Evolutionary conservation across 2,888 invertebrate species (phyloP).

Genomic region (Kryphioiulus occultus): DNA sequence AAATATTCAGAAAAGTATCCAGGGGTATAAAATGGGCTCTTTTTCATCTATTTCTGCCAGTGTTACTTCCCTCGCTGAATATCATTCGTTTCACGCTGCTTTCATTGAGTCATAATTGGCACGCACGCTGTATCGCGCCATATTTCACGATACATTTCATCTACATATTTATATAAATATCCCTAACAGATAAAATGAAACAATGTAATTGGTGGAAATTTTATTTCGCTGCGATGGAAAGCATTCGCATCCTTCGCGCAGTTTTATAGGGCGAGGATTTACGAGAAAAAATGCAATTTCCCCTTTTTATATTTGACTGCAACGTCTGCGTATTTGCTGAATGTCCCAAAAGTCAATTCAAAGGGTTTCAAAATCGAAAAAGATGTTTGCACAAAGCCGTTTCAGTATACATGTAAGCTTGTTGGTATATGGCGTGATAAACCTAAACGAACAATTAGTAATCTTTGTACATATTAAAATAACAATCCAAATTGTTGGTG

Average conservation of each 20-base stretch:
- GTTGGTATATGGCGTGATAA: too few relatives aligned
- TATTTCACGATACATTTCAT: slow-evolving; percentile 25
- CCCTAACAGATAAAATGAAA: slow-evolving; percentile 21
- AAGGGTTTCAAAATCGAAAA: too few relatives aligned
- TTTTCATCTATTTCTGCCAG: slow-evolving; percentile 11
- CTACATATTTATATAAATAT: slow-evolving; percentile 35
- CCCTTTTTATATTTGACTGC: neutral
- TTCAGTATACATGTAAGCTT: too few relatives aligned
- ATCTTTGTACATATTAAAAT: too few relatives aligned
- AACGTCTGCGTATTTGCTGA: neutral
- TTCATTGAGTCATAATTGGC: slow-evolving; percentile 31
- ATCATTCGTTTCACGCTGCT: neutral
- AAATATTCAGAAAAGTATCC: slow-evolving; percentile 35
- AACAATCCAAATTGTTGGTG: too few relatives aligned
- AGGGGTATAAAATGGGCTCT: neutral
- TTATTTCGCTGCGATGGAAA: slow-evolving; percentile 6
- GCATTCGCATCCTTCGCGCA: neutral
- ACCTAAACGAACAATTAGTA: too few relatives aligned
- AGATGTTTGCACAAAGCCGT: too few relatives aligned
- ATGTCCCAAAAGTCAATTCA: neutral
- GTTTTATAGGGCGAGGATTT: neutral
- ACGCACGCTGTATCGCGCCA: neutral
- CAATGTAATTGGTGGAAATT: slow-evolving; percentile 25
- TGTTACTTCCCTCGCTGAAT: neutral
- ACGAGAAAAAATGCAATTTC: slow-evolving; percentile 8